Percentiles rank a stretch among this genome's conserved stretches.
Conservation (phyloP, 2,888 invertebrate genomes). For the Macrosiphum euphorbiae region DNA sequence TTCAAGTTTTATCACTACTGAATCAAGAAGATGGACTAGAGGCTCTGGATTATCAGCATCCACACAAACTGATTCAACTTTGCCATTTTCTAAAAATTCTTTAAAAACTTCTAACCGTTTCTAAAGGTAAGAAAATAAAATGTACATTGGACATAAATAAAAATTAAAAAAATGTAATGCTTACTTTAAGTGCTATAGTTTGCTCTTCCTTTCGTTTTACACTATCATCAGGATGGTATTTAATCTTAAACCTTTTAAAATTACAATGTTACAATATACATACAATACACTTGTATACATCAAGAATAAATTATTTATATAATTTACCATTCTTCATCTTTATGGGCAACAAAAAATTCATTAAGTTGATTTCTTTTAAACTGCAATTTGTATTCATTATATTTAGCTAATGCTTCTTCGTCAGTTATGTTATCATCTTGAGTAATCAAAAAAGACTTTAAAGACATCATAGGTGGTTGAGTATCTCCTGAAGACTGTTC, state of each 20-base stretch:
- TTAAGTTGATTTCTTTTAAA: conserved; percentile 96
- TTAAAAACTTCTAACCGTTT: conserved; percentile 90
- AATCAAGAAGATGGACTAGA: conserved; percentile 90
- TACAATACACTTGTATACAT: neutral
- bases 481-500: conserved; percentile 73
- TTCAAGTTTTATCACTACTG: conserved; percentile 96
- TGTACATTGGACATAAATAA: conserved; percentile 35
- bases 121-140: conserved; percentile 71
- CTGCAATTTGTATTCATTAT: conserved; percentile 98
- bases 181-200: conserved; percentile 82
- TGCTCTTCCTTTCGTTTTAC: conserved; percentile 91
- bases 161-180: conserved; percentile 18
- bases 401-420: conserved; percentile 95
- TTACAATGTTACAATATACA: conserved; percentile 64
- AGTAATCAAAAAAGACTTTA: conserved; percentile 95
- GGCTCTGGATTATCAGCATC: conserved; percentile 88
- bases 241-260: conserved; percentile 92
- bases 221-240: conserved; percentile 98
- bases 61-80: conserved; percentile 83
- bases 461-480: conserved; percentile 95
- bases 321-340: conserved; percentile 98
- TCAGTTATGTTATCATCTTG: conserved; percentile 99
- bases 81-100: conserved; percentile 82
- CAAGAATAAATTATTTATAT: neutral
- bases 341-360: conserved; percentile 98